phyloP scores from a whole-genome alignment of 2,888 invertebrate species.

The Masnerella sp. region DNA sequence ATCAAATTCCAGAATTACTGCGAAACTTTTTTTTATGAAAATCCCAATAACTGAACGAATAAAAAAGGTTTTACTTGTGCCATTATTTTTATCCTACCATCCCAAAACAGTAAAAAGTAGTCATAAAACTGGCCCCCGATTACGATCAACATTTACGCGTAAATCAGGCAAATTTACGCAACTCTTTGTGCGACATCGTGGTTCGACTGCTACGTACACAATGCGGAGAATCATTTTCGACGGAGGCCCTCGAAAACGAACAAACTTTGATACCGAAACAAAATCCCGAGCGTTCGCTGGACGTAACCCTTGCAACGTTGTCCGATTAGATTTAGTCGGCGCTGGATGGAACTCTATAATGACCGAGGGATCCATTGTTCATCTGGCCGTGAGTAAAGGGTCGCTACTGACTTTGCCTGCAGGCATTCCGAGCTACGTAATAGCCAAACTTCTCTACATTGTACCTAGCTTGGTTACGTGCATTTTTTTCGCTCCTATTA shows the following conservation, averaged over 20 bases:
- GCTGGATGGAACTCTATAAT: constrained; percentile 70
- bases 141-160: background rate
- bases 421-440: constrained; percentile 39
- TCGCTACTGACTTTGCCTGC: constrained; percentile 44
- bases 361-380: constrained; percentile 67
- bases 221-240: background rate
- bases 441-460: constrained; percentile 20
- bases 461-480: constrained; percentile 16
- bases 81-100: too few species aligned
- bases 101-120: too few species aligned
- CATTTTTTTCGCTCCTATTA: constrained; percentile 4
- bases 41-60: too few species aligned
- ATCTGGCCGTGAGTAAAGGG: constrained; percentile 51
- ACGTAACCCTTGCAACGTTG: constrained; percentile 63
- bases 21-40: too few species aligned
- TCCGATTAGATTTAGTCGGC: constrained; percentile 72
- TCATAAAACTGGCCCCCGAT: too few species aligned
- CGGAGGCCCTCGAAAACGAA: constrained; percentile 12
- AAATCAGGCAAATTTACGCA: constrained; percentile 1
- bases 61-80: too few species aligned
- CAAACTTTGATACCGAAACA: constrained; percentile 27
- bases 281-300: constrained; percentile 36
- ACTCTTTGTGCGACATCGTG: constrained; percentile 6
- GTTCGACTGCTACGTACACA: background rate
- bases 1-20: too few species aligned